Percentiles rank a stretch among this genome's conserved stretches.
phyloP scores from a whole-genome alignment of 2,113 vertebrate species.

The Rana temporaria region DNA sequence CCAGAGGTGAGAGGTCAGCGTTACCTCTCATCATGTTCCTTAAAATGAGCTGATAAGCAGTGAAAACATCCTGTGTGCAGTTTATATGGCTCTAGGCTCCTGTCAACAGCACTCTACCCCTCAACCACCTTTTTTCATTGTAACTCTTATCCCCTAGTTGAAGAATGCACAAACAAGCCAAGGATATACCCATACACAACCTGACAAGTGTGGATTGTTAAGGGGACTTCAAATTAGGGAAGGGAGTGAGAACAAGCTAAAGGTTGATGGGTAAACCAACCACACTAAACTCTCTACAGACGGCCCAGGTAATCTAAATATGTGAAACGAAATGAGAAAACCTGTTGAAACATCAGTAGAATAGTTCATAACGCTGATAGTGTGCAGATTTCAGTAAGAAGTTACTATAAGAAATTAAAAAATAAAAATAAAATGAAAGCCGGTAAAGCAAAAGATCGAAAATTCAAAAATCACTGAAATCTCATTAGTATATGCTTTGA shows the following conservation, averaged over 20 bases:
- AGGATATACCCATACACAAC: conserved; percentile 50
- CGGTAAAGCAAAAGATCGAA: too few relatives aligned
- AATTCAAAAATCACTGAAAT: too few relatives aligned
- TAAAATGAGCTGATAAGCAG: conserved; percentile 83
- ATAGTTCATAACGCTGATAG: too few relatives aligned
- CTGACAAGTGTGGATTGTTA: conserved; percentile 57
- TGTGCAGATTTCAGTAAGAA: too few relatives aligned
- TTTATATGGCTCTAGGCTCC: conserved; percentile 72
- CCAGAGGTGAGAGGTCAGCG: conserved; percentile 81
- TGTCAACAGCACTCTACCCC: conserved; percentile 64
- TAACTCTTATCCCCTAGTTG: conserved; percentile 52
- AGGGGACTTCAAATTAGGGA: conserved; percentile 45
- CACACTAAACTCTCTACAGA: conserved; percentile 16
- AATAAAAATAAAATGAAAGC: too few relatives aligned
- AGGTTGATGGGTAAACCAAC: conserved; percentile 27
- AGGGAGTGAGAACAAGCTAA: conserved; percentile 51
- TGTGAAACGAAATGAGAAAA: too few relatives aligned
- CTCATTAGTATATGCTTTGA: too few relatives aligned
- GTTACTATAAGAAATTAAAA: too few relatives aligned
- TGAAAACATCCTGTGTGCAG: conserved; percentile 83
- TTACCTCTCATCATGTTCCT: conserved; percentile 85
- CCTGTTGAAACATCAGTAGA: too few relatives aligned
- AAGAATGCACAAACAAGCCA: conserved; percentile 65
- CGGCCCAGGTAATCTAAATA: neutral
- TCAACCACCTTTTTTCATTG: conserved; percentile 54